These are phyloP conservation scores for Ammospiza nelsoni DNA, from an alignment of 2,113 vertebrate genomes.

Conservation along the genomic window DNA sequence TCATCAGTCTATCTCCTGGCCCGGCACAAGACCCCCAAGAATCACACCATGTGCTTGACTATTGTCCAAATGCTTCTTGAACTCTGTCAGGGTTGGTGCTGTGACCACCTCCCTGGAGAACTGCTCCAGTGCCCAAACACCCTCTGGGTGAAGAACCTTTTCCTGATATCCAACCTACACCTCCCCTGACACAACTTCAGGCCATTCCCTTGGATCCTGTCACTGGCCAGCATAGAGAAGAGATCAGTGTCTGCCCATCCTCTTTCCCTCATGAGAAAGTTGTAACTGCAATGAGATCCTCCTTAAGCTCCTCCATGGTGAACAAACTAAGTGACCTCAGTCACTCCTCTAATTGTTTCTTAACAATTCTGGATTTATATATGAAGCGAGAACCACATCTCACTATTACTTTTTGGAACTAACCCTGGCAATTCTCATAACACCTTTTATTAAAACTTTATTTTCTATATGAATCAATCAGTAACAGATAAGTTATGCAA, in stretches of 20 bases:
- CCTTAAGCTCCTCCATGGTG: neutral
- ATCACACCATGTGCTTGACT: neutral
- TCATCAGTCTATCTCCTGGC: neutral
- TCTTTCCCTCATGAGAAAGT: neutral
- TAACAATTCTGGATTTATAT: neutral
- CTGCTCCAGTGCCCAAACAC: neutral
- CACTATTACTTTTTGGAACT: neutral
- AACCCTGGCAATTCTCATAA: neutral
- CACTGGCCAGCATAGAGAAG: neutral
- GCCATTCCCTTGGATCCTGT: neutral
- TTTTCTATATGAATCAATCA: neutral
- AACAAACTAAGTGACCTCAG: neutral
- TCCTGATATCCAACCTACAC: neutral
- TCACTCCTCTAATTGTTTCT: neutral
- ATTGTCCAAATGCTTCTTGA: neutral
- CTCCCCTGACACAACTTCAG: neutral
- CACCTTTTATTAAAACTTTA: neutral
- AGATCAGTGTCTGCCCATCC: fast-evolving
- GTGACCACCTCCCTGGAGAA: neutral
- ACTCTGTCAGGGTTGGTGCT: neutral
- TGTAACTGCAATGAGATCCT: neutral
- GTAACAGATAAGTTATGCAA: neutral
- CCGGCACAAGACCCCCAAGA: neutral
- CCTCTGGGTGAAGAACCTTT: fast-evolving
- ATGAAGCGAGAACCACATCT: neutral